Base-by-base conservation (phyloP, 2,113 vertebrate genomes). In the Tupaia tana region DNA sequence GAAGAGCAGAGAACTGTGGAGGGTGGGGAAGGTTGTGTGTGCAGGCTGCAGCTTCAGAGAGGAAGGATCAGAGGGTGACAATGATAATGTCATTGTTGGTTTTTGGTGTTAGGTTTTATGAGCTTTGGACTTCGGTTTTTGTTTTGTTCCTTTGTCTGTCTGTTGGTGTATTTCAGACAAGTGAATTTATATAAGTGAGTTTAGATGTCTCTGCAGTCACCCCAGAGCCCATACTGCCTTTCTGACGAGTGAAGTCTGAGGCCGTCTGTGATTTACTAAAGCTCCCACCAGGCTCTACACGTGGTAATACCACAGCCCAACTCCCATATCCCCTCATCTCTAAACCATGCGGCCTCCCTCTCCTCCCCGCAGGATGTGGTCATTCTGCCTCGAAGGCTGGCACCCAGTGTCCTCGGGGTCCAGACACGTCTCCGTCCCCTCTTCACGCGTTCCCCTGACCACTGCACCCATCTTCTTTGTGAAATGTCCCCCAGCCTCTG, bases 281-380 rank as follows among this genome's bases (percentile, higher is more conserved):
- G 34, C 6, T 52, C 63, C 86, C 31, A 81, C 71, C 25, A 54
- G 56, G 25, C 52, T 43, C 69, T 61, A 79, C 24, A 67, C 86
- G 25, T 16, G 5, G 1, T 8, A 16, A 82, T 34, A 88, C 31
- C 85, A 29, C 29, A 43, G 43, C 31, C 61, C 20, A 11, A 24
- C 31, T 69, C 31, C 70, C 34, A 11, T 10, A 13, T 12, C 34
- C 79, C 11, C 52, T 91, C 15, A n/a, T 67, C 64, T 56, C 24
- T 71, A 13, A 78, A 69, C 15, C 15, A 19, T 0, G 3, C 12
- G 0, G 52, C 52, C 1, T 6, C 56, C 63, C 70, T 31, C 29
- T 56, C 59, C 29, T 34, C 34, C 92, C 34, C 14, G 61, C 54
- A 69, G 34, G 29, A 52, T 4, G 27, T 10, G 25, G 54, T 27